Evolutionary conservation across 1,140 invertebrate genomes (phyloP).

Genomic region (Archivesica marissinica): DNA sequence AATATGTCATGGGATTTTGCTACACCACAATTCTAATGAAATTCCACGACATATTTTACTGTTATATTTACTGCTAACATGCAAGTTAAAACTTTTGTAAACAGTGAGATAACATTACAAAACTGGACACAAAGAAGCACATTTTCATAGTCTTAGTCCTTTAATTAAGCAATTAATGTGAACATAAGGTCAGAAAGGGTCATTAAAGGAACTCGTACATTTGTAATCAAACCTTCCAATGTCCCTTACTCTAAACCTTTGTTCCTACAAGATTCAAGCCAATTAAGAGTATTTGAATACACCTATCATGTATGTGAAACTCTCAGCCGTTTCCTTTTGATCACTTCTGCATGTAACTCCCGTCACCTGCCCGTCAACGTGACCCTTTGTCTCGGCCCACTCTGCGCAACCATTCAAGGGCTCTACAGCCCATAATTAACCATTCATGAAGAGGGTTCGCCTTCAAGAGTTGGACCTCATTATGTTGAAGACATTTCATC

Average conservation of each 20-base stretch:
- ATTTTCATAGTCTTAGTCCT: too few species aligned
- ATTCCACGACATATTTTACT: too few species aligned
- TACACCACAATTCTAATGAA: too few species aligned
- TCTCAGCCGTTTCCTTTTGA: conserved; percentile 12
- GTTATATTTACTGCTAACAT: too few species aligned
- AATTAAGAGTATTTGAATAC: neutral
- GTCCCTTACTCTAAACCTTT: neutral
- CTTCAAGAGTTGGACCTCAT: conserved; percentile 12
- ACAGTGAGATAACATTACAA: too few species aligned
- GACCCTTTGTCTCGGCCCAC: conserved; percentile 35
- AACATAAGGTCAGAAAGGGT: neutral
- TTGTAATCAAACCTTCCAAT: neutral
- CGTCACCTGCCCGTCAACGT: conserved; percentile 12
- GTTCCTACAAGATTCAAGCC: neutral
- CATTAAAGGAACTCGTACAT: neutral
- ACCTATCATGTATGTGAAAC: neutral
- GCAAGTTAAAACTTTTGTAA: too few species aligned
- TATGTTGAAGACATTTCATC: conserved; percentile 31
- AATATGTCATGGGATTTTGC: too few species aligned
- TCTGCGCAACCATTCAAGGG: conserved; percentile 38
- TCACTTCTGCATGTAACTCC: neutral
- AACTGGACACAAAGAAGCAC: too few species aligned
- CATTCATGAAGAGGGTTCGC: neutral
- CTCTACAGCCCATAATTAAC: conserved; percentile 40
- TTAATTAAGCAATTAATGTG: too few species aligned